Evolutionary conservation across 2,888 invertebrate species (phyloP).

Genomic region (Tinea semifulvella): DNA sequence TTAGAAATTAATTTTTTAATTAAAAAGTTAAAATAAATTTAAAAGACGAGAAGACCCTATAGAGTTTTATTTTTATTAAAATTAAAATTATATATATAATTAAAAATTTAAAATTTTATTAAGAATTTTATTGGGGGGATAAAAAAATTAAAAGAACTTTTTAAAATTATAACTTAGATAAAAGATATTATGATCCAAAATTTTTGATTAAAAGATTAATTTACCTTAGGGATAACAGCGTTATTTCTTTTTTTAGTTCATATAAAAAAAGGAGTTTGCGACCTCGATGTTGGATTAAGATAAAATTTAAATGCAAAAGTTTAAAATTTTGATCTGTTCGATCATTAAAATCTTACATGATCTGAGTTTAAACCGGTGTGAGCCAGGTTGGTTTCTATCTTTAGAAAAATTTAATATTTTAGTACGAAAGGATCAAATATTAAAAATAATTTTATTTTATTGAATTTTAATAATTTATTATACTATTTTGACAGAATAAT

Average conservation of each 20-base stretch:
- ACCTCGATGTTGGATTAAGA: constrained; percentile 92
- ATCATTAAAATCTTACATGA: constrained; percentile 86
- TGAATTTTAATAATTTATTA: constrained; percentile 37
- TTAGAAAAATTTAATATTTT: constrained; percentile 66
- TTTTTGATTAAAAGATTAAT: constrained; percentile 13
- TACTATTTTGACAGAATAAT: constrained; percentile 73
- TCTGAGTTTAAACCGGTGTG: constrained; percentile 88
- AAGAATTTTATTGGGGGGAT: constrained; percentile 12
- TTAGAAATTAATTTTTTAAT: constrained; percentile 67
- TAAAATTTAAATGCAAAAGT: constrained; percentile 72
- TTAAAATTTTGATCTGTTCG: constrained; percentile 80
- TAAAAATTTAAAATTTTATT: constrained; percentile 15
- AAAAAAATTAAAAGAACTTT: constrained; percentile 12
- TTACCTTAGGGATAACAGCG: constrained; percentile 66
- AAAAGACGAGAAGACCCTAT: constrained; percentile 84
- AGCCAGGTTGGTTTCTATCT: constrained; percentile 90
- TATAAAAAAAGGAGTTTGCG: constrained; percentile 79
- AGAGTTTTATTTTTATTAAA: constrained; percentile 68
- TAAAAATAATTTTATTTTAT: constrained; percentile 53
- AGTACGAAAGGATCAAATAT: constrained; percentile 83
- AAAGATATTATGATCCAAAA: constrained; percentile 7
- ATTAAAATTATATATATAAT: constrained; percentile 35
- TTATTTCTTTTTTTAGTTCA: constrained; percentile 79
- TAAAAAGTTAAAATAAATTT: constrained; percentile 72
- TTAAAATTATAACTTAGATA: constrained; percentile 1